A percentile compares a stretch with the other conserved stretches of the same genome.
Evolutionary conservation across 2,888 invertebrate species (phyloP).

Genomic region (Hypomecis atomaria): DNA sequence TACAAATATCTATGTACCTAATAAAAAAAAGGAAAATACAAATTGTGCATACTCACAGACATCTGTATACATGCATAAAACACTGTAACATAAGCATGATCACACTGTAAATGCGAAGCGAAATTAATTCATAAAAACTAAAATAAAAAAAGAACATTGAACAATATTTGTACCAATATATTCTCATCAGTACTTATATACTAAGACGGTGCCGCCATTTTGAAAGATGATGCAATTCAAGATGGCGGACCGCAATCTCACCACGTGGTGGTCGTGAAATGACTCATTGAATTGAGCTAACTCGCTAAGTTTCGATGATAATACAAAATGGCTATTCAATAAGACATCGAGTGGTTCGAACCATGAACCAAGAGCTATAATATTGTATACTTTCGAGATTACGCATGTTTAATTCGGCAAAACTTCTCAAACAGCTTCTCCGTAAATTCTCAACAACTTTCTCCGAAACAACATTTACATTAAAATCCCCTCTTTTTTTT

Average conservation of each 20-base stretch:
- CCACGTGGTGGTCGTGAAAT: conserved; percentile 58
- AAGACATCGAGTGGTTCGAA: conserved; percentile 43
- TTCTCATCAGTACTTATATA: conserved; percentile 76
- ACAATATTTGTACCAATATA: conserved; percentile 76
- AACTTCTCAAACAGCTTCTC: no score
- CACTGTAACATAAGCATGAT: conserved; percentile 82
- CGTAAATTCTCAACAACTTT: no score
- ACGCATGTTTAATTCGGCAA: no score
- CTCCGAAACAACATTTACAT: no score
- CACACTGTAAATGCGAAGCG: conserved; percentile 83
- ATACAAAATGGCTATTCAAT: conserved; percentile 44
- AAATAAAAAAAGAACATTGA: conserved; percentile 59
- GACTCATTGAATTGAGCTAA: conserved; percentile 56
- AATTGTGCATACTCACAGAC: conserved; percentile 83
- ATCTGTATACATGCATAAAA: conserved; percentile 78
- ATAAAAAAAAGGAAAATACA: conserved; percentile 62
- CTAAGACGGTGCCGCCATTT: conserved; percentile 74
- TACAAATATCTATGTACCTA: conserved; percentile 42
- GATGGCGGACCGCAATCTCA: conserved; percentile 71
- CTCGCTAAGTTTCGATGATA: conserved; percentile 39
- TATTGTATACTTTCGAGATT: background rate
- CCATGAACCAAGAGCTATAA: conserved; percentile 19
- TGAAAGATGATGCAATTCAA: conserved; percentile 61
- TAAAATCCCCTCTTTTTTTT: no score
- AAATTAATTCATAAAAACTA: conserved; percentile 57